phyloP scores from a whole-genome alignment of 2,888 invertebrate genomes.

The Eristalis intricaria region DNA sequence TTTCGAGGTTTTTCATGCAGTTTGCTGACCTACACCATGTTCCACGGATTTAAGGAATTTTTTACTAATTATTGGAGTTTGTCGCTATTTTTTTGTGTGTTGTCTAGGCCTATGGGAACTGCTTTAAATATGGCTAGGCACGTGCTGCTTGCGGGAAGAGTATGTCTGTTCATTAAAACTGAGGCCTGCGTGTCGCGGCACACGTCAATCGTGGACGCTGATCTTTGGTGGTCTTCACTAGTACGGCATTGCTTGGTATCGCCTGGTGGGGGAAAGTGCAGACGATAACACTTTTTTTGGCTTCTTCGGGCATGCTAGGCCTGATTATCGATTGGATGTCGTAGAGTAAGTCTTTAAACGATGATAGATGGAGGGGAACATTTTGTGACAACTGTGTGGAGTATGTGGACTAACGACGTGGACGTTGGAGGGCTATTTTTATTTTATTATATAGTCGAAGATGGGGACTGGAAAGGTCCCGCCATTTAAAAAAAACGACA shows the following conservation, averaged over 20 bases:
- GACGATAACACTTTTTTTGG: not conserved
- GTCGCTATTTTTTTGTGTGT: not conserved
- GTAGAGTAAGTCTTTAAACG: not conserved
- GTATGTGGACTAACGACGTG: not conserved
- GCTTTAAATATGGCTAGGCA: conserved; percentile 52
- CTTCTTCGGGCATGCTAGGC: not conserved
- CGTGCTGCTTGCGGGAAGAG: conserved; percentile 33
- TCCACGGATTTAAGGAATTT: conserved; percentile 53
- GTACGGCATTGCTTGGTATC: not conserved
- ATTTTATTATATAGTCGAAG: too few relatives aligned
- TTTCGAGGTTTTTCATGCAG: conserved; percentile 16
- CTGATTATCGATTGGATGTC: not conserved
- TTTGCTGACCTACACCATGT: conserved; percentile 70
- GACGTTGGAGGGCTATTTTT: not conserved
- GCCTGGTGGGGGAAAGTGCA: not conserved
- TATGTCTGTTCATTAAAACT: not conserved
- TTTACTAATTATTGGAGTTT: conserved; percentile 61
- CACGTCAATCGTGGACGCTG: not conserved
- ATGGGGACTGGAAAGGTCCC: too few relatives aligned
- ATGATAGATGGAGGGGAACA: not conserved
- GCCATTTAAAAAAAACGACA: too few relatives aligned
- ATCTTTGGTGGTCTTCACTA: not conserved
- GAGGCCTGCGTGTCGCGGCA: not conserved
- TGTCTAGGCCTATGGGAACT: conserved; percentile 26
- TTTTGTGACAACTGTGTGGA: not conserved